phyloP scores from a whole-genome alignment of 2,888 invertebrate genomes.

The Mamestra brassicae region DNA sequence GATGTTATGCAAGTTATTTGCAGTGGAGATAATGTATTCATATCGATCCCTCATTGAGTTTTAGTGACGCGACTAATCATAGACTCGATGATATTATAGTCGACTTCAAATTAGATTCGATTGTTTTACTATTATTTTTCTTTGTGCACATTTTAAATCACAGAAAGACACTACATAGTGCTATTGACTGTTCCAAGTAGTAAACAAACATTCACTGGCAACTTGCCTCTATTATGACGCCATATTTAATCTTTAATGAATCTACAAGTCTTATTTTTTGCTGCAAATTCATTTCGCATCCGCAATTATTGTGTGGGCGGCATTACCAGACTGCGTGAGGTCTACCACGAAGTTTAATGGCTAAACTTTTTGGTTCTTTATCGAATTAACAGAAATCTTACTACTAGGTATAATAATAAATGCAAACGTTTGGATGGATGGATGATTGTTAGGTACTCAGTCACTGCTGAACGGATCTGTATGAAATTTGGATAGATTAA shows the following conservation, averaged over 20 bases:
- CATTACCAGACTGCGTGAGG: slow-evolving; percentile 52
- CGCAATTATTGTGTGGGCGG: slow-evolving; percentile 47
- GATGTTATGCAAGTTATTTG: slow-evolving; percentile 21
- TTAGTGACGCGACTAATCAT: neutral
- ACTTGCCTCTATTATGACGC: slow-evolving; percentile 26
- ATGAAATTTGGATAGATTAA: too few relatives aligned
- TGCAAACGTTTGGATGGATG: too few relatives aligned
- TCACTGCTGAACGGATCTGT: too few relatives aligned
- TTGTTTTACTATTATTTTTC: neutral
- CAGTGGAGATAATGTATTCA: slow-evolving; percentile 12
- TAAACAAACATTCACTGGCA: slow-evolving; percentile 30
- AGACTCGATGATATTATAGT: slow-evolving; percentile 11
- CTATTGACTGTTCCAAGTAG: slow-evolving; percentile 26
- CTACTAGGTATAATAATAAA: too few relatives aligned
- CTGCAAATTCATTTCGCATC: slow-evolving; percentile 46
- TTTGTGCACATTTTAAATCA: neutral
- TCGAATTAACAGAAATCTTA: slow-evolving; percentile 36
- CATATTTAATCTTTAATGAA: slow-evolving; percentile 31
- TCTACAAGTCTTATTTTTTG: slow-evolving; percentile 46
- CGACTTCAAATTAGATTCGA: neutral
- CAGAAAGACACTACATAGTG: neutral
- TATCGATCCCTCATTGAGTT: slow-evolving; percentile 7
- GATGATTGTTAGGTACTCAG: too few relatives aligned
- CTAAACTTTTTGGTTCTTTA: slow-evolving; percentile 27
- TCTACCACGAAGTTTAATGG: slow-evolving; percentile 38